Percentiles rank a stretch among this genome's conserved stretches.
Conservation (phyloP, 1,140 invertebrate genomes). For the Solenopsis invicta region DNA sequence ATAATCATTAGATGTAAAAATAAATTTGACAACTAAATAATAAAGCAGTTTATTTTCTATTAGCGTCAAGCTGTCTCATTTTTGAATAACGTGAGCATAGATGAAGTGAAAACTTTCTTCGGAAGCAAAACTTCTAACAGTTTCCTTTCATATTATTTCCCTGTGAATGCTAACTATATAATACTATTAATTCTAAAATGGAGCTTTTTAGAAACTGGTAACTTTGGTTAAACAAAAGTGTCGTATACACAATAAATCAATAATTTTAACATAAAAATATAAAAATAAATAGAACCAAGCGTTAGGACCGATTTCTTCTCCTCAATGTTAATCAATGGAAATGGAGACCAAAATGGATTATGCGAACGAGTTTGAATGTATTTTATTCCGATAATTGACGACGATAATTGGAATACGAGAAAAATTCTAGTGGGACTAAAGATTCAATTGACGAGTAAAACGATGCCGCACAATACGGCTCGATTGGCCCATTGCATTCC, state of each 20-base stretch:
- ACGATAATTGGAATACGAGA: slow-evolving; percentile 69
- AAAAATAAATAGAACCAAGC: slow-evolving; percentile 36
- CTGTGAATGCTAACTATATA: not conserved
- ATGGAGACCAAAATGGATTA: slow-evolving; percentile 24
- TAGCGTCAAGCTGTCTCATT: slow-evolving; percentile 9
- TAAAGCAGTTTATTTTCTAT: slow-evolving; percentile 16
- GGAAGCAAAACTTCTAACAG: slow-evolving; percentile 18
- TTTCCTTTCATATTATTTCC: slow-evolving; percentile 1
- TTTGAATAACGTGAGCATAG: not conserved
- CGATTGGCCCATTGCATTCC: slow-evolving; percentile 60
- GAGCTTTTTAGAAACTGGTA: slow-evolving; percentile 41
- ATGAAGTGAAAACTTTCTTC: not conserved
- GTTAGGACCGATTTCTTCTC: slow-evolving; percentile 39
- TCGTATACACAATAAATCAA: slow-evolving; percentile 16
- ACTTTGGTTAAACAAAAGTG: slow-evolving; percentile 32
- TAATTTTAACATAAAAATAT: slow-evolving; percentile 7
- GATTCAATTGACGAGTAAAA: slow-evolving; percentile 80
- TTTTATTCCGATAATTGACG: slow-evolving; percentile 78
- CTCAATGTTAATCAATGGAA: not conserved
- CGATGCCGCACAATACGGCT: slow-evolving; percentile 20
- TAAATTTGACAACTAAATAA: not conserved
- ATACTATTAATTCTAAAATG: not conserved
- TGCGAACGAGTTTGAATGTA: slow-evolving; percentile 10
- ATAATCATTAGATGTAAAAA: slow-evolving; percentile 20
- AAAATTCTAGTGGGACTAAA: slow-evolving; percentile 69